Conservation (phyloP, 2,888 invertebrate species). For the Limnephilus marmoratus region DNA sequence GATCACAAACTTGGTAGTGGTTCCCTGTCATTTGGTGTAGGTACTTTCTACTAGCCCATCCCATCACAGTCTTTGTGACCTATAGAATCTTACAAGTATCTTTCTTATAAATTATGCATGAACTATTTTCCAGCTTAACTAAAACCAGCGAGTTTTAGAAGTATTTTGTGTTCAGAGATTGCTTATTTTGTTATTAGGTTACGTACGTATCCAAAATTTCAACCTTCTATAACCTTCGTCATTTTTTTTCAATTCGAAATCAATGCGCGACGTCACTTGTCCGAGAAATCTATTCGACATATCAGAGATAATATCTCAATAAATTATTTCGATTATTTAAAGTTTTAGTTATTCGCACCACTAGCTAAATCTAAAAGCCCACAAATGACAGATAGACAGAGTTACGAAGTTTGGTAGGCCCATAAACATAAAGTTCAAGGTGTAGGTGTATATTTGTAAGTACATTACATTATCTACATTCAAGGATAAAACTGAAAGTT, state of each 20-base stretch:
- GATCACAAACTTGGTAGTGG: too few species aligned
- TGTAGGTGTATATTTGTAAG: background rate
- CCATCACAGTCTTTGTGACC: too few species aligned
- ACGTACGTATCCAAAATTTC: too few species aligned
- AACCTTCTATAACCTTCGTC: too few species aligned
- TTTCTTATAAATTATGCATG: too few species aligned
- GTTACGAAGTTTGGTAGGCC: background rate
- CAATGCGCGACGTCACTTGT: background rate
- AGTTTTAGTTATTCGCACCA: background rate
- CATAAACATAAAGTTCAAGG: conserved; percentile 19
- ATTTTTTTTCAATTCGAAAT: background rate
- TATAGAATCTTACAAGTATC: too few species aligned
- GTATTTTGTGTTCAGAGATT: too few species aligned
- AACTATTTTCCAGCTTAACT: too few species aligned
- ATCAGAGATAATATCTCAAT: background rate
- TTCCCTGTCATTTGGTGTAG: too few species aligned
- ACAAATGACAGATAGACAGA: background rate
- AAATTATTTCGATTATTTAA: background rate
- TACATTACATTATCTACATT: background rate
- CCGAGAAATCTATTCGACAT: background rate
- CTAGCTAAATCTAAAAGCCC: background rate
- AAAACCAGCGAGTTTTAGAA: too few species aligned
- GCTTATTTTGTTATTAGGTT: too few species aligned
- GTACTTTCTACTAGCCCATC: too few species aligned
- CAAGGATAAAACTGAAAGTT: conserved; percentile 19